These are phyloP conservation scores for Anthophora plumipes DNA, from an alignment of 2,888 invertebrate species.

Conservation along the genomic window DNA sequence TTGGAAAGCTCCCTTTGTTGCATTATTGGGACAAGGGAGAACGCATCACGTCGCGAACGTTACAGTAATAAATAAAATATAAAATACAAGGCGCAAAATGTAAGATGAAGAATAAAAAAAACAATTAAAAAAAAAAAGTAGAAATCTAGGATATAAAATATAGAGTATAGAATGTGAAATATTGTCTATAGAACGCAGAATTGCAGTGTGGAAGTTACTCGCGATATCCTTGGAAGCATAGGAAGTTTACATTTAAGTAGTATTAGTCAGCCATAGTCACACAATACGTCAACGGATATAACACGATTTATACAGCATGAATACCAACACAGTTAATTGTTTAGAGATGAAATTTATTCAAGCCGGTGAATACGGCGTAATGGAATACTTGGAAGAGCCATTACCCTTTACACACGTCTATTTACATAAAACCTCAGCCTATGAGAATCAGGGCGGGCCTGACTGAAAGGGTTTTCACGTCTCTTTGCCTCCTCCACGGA, in stretches of 20 bases:
- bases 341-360: slow-evolving; percentile 75
- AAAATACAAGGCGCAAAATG: too few relatives aligned
- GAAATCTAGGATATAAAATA: too few relatives aligned
- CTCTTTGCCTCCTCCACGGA: slow-evolving; percentile 70
- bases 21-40: neutral
- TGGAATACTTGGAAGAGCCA: slow-evolving; percentile 73
- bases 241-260: neutral
- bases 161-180: too few relatives aligned
- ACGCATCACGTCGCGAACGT: neutral
- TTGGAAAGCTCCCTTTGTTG: neutral
- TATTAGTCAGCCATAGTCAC: neutral
- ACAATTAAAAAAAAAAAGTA: too few relatives aligned
- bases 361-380: slow-evolving; percentile 68
- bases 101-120: too few relatives aligned
- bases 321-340: slow-evolving; percentile 72
- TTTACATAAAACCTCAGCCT: slow-evolving; percentile 78
- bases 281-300: slow-evolving; percentile 15
- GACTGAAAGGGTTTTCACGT: slow-evolving; percentile 77
- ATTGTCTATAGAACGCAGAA: too few relatives aligned
- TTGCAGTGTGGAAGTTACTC: too few relatives aligned
- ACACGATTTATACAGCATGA: slow-evolving; percentile 36
- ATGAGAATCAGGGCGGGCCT: slow-evolving; percentile 63
- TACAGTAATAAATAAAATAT: too few relatives aligned
- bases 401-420: slow-evolving; percentile 76
- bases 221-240: neutral